A percentile compares a stretch with the other conserved stretches of the same genome.
phyloP scores from a whole-genome alignment of 2,797 vertebrate genomes.

The Crocidura indochinensis region DNA sequence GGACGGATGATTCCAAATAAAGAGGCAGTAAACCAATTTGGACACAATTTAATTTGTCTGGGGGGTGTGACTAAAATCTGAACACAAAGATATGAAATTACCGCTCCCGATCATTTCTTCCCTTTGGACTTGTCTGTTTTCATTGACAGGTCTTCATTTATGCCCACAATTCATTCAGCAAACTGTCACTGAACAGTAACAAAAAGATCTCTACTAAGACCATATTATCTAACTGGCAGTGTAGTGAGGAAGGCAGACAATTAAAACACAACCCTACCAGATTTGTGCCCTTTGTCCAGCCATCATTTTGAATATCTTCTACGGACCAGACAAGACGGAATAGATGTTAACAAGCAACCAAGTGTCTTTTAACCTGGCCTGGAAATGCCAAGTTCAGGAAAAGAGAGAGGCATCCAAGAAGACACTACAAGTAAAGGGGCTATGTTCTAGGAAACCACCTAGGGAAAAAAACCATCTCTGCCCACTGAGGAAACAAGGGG shows the following conservation, averaged over 20 bases:
- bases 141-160: neutral
- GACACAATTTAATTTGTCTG: constrained; percentile 13
- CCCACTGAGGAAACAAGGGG: neutral
- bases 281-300: neutral
- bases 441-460: accelerated
- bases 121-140: neutral
- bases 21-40: neutral
- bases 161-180: neutral
- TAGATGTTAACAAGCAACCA: neutral
- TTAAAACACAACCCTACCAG: neutral
- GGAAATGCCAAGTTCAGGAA: neutral
- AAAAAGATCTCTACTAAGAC: neutral
- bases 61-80: too few relatives aligned
- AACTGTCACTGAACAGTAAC: neutral
- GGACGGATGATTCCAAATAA: constrained; percentile 21
- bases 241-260: neutral
- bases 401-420: neutral
- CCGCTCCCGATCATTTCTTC: neutral
- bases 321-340: neutral
- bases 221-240: neutral
- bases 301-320: neutral
- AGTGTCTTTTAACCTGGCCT: neutral
- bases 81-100: neutral
- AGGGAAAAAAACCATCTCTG: neutral
- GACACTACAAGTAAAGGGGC: neutral